These are phyloP conservation scores for Candoia aspera DNA, from an alignment of 2,113 vertebrate genomes.

Conservation along the genomic window DNA sequence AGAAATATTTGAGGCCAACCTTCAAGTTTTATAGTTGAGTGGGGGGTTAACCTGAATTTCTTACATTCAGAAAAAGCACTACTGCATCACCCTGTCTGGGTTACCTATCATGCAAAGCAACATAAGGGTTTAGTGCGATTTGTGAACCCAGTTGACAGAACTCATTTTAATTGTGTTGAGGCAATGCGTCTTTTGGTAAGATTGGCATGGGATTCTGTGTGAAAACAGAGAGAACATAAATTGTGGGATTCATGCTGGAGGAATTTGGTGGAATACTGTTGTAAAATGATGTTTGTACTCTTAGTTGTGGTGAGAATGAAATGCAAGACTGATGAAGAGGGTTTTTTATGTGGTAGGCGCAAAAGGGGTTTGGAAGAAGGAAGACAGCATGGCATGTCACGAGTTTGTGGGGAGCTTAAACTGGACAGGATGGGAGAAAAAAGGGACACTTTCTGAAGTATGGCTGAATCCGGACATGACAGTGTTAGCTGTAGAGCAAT, in stretches of 20 bases:
- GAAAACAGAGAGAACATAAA: neutral
- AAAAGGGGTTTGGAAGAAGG: neutral
- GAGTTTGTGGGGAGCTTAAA: neutral
- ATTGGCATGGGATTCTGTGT: neutral
- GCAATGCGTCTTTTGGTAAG: neutral
- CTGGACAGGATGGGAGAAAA: neutral
- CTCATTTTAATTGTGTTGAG: neutral
- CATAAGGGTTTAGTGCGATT: neutral
- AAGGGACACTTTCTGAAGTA: neutral
- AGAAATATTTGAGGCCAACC: neutral
- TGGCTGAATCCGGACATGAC: neutral
- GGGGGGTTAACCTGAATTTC: neutral
- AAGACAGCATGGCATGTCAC: neutral
- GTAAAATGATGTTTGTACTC: neutral
- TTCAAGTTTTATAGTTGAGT: neutral
- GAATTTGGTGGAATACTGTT: neutral
- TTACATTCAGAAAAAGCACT: neutral
- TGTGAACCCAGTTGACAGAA: neutral
- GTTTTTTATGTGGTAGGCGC: neutral
- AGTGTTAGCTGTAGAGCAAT: neutral
- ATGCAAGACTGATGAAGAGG: neutral
- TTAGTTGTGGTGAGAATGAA: neutral
- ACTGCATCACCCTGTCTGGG: neutral
- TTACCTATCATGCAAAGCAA: neutral
- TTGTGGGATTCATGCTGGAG: neutral